phyloP scores from a whole-genome alignment of 2,888 invertebrate species.

The Prosopocoilus inquinatus region DNA sequence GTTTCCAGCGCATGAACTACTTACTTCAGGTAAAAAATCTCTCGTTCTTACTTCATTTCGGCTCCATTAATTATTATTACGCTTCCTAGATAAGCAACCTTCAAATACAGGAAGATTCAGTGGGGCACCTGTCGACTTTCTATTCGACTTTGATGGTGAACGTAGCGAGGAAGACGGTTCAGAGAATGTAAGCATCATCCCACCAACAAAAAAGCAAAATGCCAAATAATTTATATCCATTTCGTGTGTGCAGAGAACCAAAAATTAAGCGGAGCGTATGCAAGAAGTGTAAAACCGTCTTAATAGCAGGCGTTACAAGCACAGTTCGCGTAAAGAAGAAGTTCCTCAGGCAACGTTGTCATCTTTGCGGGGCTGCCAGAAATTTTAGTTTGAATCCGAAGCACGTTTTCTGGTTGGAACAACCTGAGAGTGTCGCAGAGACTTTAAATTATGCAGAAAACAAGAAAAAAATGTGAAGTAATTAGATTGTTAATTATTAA shows the following conservation, averaged over 20 bases:
- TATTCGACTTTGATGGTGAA: conserved; percentile 43
- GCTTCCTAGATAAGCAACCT: conserved; percentile 21
- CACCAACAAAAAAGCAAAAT: neutral
- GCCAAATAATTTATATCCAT: neutral
- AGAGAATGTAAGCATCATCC: conserved; percentile 44
- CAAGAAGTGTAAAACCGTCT: conserved; percentile 53
- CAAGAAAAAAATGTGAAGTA: conserved; percentile 5
- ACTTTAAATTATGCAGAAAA: conserved; percentile 46
- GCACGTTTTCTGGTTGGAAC: conserved; percentile 51
- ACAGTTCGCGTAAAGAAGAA: conserved; percentile 53
- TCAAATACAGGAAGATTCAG: conserved; percentile 8
- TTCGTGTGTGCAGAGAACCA: conserved; percentile 49
- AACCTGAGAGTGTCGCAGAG: conserved; percentile 49
- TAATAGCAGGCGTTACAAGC: conserved; percentile 55
- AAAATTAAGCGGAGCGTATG: conserved; percentile 56
- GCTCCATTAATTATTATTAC: too few relatives aligned
- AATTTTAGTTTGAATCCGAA: conserved; percentile 45
- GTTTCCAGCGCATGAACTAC: conserved; percentile 68
- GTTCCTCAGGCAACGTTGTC: conserved; percentile 49
- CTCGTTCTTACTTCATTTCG: neutral
- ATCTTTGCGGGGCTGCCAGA: conserved; percentile 47
- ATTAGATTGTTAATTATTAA: too few relatives aligned
- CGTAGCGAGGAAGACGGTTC: conserved; percentile 46
- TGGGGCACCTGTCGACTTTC: conserved; percentile 33
- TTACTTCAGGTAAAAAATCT: conserved; percentile 60